These are phyloP conservation scores for Cyanistes caeruleus DNA, from an alignment of 2,113 vertebrate genomes.

Conservation along the genomic window DNA sequence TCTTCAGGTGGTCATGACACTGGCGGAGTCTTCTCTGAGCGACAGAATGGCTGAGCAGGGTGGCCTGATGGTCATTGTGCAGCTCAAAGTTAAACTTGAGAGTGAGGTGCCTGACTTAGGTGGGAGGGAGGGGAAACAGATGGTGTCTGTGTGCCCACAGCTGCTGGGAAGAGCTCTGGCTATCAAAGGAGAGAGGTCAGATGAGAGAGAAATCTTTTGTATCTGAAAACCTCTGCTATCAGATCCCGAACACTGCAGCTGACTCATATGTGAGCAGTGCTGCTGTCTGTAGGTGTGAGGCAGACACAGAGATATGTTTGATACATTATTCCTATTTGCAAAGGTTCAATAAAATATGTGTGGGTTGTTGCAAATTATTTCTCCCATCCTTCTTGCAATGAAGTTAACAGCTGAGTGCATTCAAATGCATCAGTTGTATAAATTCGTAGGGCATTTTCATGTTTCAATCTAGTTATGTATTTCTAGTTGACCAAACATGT, in stretches of 20 bases:
- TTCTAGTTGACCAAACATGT: constrained; percentile 82
- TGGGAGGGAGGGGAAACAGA: not conserved
- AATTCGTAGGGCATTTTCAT: constrained; percentile 78
- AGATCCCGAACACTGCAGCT: not conserved
- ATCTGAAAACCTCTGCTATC: not conserved
- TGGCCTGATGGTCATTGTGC: not conserved
- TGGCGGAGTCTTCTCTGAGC: not conserved
- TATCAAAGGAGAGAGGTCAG: constrained; percentile 44
- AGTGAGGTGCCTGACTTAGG: not conserved
- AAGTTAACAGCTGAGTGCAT: constrained; percentile 79
- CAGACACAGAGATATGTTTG: constrained; percentile 15
- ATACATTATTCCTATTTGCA: constrained; percentile 54
- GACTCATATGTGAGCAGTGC: not conserved
- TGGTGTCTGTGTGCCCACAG: not conserved
- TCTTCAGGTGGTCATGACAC: not conserved
- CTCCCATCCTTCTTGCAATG: constrained; percentile 66
- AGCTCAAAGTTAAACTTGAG: not conserved
- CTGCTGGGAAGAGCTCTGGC: not conserved
- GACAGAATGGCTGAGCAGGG: not conserved
- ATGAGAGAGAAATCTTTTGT: not conserved
- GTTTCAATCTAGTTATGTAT: constrained; percentile 81
- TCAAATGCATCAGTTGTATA: constrained; percentile 77
- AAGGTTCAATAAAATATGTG: constrained; percentile 71
- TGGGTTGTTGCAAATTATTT: constrained; percentile 74
- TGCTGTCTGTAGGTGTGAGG: constrained; percentile 40